Evolutionary conservation across 2,888 invertebrate genomes (phyloP).

Genomic region (Pristionchus maxplancki): DNA sequence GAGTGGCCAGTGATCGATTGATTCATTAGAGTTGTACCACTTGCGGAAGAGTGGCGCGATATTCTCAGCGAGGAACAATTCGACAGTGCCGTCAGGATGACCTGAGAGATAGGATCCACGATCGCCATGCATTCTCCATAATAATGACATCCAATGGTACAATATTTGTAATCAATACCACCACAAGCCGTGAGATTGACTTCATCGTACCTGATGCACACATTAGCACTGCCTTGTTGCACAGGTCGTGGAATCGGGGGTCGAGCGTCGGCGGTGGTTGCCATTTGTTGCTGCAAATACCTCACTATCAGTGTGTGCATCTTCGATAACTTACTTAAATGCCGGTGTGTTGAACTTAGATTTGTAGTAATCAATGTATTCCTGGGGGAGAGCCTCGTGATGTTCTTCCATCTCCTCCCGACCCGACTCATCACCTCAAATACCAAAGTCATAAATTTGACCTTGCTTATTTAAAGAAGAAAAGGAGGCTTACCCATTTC

Average conservation of each 20-base stretch:
- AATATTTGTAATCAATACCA: too few relatives aligned
- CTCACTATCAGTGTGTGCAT: not conserved
- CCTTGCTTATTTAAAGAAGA: not conserved
- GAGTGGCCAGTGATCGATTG: not conserved
- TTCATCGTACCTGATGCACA: not conserved
- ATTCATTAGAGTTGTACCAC: not conserved
- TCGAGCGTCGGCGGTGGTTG: not conserved
- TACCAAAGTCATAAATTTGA: not conserved
- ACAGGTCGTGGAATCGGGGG: not conserved
- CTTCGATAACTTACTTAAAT: not conserved
- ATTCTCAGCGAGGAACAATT: not conserved
- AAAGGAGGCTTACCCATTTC: constrained; percentile 16
- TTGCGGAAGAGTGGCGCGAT: not conserved
- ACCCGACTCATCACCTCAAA: constrained; percentile 7
- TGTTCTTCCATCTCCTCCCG: constrained; percentile 40
- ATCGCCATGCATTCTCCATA: not conserved
- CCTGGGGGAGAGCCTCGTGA: not conserved
- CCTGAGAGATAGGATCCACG: not conserved
- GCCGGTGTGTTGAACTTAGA: not conserved
- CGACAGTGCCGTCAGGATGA: constrained; percentile 47
- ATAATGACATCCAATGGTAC: too few relatives aligned
- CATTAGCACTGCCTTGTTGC: not conserved
- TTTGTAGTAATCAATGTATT: not conserved
- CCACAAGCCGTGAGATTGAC: too few relatives aligned
- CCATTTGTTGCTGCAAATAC: not conserved